Evolutionary conservation across 2,888 invertebrate genomes (phyloP).

Genomic region (Drosophila robusta): DNA sequence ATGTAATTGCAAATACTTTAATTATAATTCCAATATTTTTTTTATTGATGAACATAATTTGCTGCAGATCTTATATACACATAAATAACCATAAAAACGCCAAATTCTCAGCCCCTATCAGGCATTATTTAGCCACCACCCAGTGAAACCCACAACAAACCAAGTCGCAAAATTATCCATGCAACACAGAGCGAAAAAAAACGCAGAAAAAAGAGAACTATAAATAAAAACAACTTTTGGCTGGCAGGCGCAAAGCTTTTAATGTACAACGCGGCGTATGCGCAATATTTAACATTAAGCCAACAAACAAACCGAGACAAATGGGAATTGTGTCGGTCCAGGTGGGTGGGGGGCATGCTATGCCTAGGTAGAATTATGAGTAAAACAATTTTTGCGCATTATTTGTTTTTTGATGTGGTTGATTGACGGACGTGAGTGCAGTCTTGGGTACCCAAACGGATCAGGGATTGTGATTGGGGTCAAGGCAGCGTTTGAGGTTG

Average conservation of each 20-base stretch:
- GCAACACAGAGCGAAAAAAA: neutral
- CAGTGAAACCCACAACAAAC: slow-evolving; percentile 22
- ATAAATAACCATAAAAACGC: slow-evolving; percentile 32
- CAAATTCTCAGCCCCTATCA: slow-evolving; percentile 39
- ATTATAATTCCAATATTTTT: neutral
- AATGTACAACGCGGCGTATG: slow-evolving; percentile 70
- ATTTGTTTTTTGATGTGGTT: slow-evolving; percentile 26
- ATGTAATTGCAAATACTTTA: neutral
- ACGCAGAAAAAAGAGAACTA: slow-evolving; percentile 41
- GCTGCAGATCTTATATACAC: neutral
- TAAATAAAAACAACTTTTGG: slow-evolving; percentile 62
- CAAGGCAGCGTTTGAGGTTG: neutral
- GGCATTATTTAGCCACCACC: slow-evolving; percentile 25
- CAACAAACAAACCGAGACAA: slow-evolving; percentile 69
- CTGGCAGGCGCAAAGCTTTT: slow-evolving; percentile 70
- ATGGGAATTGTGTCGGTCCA: slow-evolving; percentile 11
- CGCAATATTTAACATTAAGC: slow-evolving; percentile 78
- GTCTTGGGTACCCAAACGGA: no score
- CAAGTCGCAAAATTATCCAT: slow-evolving; percentile 15
- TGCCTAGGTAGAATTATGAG: slow-evolving; percentile 41
- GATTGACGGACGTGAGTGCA: slow-evolving; percentile 56
- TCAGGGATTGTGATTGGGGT: neutral
- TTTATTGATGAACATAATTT: slow-evolving; percentile 3
- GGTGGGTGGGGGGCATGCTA: neutral
- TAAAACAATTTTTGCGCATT: slow-evolving; percentile 50